These are phyloP conservation scores for Aegypius monachus DNA, from an alignment of 2,113 vertebrate genomes.

Conservation along the genomic window DNA sequence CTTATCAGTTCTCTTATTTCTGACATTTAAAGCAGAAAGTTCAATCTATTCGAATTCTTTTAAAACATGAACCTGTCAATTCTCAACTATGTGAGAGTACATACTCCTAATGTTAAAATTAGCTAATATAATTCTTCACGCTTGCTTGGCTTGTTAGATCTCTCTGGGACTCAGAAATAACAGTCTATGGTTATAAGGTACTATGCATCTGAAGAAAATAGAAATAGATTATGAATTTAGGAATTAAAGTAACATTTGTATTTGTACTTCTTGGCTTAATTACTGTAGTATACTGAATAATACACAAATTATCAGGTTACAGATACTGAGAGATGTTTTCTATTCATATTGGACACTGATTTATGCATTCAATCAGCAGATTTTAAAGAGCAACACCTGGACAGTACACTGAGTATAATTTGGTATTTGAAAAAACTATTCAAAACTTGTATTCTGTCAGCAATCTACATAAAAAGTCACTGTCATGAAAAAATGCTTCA, in stretches of 20 bases:
- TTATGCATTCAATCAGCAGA: neutral
- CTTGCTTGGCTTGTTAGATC: neutral
- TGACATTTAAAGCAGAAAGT: neutral
- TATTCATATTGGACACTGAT: neutral
- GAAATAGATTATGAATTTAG: neutral
- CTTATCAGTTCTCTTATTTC: neutral
- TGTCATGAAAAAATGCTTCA: neutral
- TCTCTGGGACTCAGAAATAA: neutral
- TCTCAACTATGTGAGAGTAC: neutral
- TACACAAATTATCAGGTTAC: neutral
- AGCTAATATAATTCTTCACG: neutral
- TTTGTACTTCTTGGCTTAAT: neutral
- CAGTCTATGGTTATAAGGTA: neutral
- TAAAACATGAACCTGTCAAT: neutral
- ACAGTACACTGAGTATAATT: neutral
- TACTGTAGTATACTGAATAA: neutral
- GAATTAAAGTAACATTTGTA: neutral
- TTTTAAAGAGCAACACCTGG: neutral
- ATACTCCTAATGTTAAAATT: neutral
- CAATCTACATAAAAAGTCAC: neutral
- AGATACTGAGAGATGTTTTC: neutral
- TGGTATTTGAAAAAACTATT: neutral
- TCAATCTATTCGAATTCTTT: neutral
- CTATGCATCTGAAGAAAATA: neutral
- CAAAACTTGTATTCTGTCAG: neutral